Base-by-base conservation (phyloP, 2,113 vertebrate genomes). In the Dasyprocta punctata region DNA sequence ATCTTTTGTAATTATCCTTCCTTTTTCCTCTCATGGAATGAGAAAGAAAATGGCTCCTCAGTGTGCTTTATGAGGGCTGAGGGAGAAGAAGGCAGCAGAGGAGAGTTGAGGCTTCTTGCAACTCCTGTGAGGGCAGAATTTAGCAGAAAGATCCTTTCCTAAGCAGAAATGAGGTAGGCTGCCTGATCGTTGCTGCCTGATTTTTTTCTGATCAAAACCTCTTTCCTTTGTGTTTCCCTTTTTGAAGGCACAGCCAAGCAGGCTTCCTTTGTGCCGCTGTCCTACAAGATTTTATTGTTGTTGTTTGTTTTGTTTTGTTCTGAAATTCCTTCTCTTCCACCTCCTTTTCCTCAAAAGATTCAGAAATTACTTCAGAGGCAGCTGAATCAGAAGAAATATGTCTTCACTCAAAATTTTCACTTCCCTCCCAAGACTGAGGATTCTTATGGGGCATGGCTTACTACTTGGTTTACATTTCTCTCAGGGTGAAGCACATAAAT, bases 331-430 rank as follows among this genome's bases (percentile, higher is more conserved):
- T 82, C 36, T 61, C 63, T 91, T 90, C 71, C 22, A 97, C 38
- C 5, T 92, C 30, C 4, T 26, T 86, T 94, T 96, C 92, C 44
- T 88, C 73, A 83, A 89, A 94, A 89, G 47, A 89, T 77, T 93
- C 41, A 69, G 44, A 96, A 88, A 94, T 77, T 24, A 82, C 58
- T 84, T 92, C 75, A 96, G 78, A 90, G 44, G 83, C 65, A 92
- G 58, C 63, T 94, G 24, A 30, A 22, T 38, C 47, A 77, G 4
- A 30, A 96, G 41, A 90, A 16, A 63, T 20, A 94, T 16, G 17
- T 86, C 71, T 94, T 22, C 89, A 86, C 92, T 82, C 71, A 95
- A 83, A 83, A 90, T 93, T 89, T 86, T 41, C 24, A 69, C 80
- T 81, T 63, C 58, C 28, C 49, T 94, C 67, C 33, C 19, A 82